Conservation (phyloP, 2,797 vertebrate genomes). For the Lacerta bilineata region DNA sequence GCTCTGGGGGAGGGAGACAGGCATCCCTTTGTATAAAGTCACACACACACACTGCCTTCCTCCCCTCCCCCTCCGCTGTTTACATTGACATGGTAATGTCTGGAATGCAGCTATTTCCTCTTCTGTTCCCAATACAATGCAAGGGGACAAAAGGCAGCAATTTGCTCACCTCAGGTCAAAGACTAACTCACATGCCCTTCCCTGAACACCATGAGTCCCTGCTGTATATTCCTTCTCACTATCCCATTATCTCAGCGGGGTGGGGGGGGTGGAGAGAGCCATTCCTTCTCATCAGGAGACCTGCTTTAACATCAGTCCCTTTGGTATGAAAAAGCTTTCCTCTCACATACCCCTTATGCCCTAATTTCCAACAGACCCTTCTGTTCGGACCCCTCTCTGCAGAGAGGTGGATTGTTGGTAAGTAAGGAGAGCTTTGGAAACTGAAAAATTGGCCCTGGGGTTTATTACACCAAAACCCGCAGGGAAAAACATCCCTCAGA, state of each 20-base stretch:
- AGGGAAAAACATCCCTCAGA: neutral
- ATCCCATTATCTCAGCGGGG: slow-evolving; percentile 51
- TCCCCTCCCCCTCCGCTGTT: slow-evolving; percentile 16
- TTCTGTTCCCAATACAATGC: slow-evolving; percentile 83
- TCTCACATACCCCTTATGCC: neutral
- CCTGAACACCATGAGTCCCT: slow-evolving; percentile 34
- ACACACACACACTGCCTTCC: slow-evolving; percentile 4
- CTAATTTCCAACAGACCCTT: neutral
- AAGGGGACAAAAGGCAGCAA: slow-evolving; percentile 75
- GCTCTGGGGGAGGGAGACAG: slow-evolving; percentile 5
- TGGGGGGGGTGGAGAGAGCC: neutral
- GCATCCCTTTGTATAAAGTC: slow-evolving; percentile 18
- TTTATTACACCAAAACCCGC: neutral
- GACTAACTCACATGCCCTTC: slow-evolving; percentile 38
- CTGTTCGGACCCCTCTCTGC: neutral
- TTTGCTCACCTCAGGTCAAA: slow-evolving; percentile 71
- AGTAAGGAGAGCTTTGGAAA: neutral
- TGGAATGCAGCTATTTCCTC: slow-evolving; percentile 89
- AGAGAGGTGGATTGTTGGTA: neutral
- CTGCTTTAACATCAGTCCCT: slow-evolving; percentile 12
- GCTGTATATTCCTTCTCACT: slow-evolving; percentile 20
- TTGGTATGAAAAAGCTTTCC: neutral
- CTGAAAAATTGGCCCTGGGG: neutral
- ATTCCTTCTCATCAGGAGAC: slow-evolving; percentile 27
- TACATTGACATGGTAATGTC: slow-evolving; percentile 87